These are phyloP conservation scores for Celastrina argiolus DNA, from an alignment of 2,888 invertebrate genomes.

Conservation along the genomic window DNA sequence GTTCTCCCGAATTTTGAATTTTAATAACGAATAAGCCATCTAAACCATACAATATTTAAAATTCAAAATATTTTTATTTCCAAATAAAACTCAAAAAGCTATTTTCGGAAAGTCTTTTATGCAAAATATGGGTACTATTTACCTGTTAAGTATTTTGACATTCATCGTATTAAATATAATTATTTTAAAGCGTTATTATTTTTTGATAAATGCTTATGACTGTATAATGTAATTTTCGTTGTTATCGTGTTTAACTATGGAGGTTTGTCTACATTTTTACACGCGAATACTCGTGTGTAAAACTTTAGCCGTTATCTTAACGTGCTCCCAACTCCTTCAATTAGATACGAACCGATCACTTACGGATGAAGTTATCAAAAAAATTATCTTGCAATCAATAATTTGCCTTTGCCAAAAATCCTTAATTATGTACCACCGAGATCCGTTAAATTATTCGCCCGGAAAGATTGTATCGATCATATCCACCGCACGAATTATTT, in stretches of 20 bases:
- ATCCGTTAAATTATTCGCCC: conserved; percentile 28
- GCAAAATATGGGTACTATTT: no score
- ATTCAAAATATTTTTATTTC: no score
- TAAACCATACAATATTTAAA: no score
- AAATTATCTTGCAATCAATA: not conserved
- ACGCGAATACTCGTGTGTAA: not conserved
- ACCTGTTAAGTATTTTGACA: no score
- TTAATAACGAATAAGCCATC: not conserved
- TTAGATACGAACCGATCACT: not conserved
- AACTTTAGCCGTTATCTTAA: not conserved
- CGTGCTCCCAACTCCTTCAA: not conserved
- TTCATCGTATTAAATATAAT: no score
- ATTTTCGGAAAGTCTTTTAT: no score
- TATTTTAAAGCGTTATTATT: no score
- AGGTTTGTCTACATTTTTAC: not conserved
- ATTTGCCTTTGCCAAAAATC: no score
- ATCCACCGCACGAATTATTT: conserved; percentile 32
- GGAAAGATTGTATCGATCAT: conserved; percentile 40
- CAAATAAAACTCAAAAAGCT: no score
- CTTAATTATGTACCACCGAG: conserved; percentile 20
- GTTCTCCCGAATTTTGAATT: conserved; percentile 7
- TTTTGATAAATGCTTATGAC: no score
- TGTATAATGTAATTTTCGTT: no score
- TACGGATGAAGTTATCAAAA: not conserved
- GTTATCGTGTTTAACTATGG: no score